These are phyloP conservation scores for Agapornis roseicollis DNA, from an alignment of 2,113 vertebrate genomes.

Conservation along the genomic window DNA sequence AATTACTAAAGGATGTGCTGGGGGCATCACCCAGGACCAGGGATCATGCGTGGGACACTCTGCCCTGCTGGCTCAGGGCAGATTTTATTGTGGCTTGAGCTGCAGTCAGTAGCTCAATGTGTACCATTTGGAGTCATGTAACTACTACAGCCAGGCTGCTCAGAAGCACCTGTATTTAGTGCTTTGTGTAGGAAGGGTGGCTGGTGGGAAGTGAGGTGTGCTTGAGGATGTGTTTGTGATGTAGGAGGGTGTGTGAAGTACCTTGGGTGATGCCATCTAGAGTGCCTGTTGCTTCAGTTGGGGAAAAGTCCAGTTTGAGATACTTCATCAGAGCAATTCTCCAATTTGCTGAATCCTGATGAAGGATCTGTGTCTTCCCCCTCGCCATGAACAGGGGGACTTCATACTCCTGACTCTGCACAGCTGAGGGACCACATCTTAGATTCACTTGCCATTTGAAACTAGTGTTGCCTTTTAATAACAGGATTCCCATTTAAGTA, in stretches of 20 bases:
- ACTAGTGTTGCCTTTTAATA: accelerated
- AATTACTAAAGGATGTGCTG: neutral
- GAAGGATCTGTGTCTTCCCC: neutral
- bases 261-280: accelerated
- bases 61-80: accelerated
- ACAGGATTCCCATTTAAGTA: neutral
- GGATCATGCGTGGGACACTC: accelerated
- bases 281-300: neutral
- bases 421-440: neutral
- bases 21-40: neutral
- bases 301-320: accelerated
- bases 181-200: accelerated
- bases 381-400: accelerated
- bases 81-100: neutral
- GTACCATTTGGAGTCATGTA: neutral
- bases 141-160: neutral
- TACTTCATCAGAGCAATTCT: neutral
- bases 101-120: neutral
- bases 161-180: neutral
- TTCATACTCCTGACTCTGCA: neutral
- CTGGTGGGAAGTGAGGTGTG: neutral
- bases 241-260: neutral
- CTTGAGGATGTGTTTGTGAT: neutral
- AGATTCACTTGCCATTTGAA: neutral
- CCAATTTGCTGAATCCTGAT: neutral